Evolutionary conservation across 2,888 invertebrate species (phyloP).

Genomic region (Protophormia terraenovae): DNA sequence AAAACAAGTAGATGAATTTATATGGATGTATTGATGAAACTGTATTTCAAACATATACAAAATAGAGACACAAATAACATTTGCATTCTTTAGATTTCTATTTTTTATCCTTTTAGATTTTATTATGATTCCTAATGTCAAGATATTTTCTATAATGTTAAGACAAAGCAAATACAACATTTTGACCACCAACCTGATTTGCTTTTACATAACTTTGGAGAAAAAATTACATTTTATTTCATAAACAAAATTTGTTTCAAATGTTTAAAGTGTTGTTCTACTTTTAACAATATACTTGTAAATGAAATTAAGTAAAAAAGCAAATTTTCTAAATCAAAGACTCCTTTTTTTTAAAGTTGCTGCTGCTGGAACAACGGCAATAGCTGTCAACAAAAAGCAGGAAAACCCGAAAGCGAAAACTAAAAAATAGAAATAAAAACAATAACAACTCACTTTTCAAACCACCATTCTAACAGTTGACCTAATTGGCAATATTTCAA

Average conservation of each 20-base stretch:
- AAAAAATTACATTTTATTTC: neutral
- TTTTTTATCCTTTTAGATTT: too few relatives aligned
- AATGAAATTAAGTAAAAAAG: conserved; percentile 12
- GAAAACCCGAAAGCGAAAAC: neutral
- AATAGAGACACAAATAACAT: too few relatives aligned
- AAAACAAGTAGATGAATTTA: too few relatives aligned
- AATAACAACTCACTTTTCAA: conserved; percentile 32
- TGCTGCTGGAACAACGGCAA: neutral
- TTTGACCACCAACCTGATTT: neutral
- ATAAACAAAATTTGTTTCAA: neutral
- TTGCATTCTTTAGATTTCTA: too few relatives aligned
- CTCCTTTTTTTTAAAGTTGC: neutral
- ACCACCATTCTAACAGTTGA: conserved; percentile 40
- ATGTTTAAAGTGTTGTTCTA: neutral
- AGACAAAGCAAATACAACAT: too few relatives aligned
- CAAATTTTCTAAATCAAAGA: conserved; percentile 22
- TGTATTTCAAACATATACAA: too few relatives aligned
- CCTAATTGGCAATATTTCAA: conserved; percentile 63
- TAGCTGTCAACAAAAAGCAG: neutral
- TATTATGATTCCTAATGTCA: too few relatives aligned
- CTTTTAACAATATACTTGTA: neutral
- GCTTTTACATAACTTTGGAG: neutral
- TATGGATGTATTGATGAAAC: too few relatives aligned
- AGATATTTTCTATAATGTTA: too few relatives aligned
- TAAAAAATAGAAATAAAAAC: neutral